Evolutionary conservation across 2,797 vertebrate genomes (phyloP), one percentile per base, ranked within the genome.

Genomic region (Basileuterus tristriatus): DNA sequence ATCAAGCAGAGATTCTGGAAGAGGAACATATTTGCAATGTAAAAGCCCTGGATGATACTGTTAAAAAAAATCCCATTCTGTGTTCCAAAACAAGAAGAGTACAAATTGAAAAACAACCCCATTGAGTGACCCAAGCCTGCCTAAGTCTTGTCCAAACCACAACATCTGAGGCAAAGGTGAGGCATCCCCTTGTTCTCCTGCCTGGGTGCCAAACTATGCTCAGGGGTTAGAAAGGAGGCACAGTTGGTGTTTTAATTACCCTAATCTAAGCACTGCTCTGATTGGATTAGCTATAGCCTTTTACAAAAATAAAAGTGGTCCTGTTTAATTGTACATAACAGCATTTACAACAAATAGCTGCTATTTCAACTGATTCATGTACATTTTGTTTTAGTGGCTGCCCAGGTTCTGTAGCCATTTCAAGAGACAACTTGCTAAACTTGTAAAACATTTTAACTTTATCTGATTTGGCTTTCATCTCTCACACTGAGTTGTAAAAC

Each of bases 381-480:
- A 27, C 19, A 36, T 75, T 64, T 53, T 34, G 47, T 79, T 93
- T 78, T 29, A 69, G 22, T 81, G 64, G 11, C 68, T 85, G 36
- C 15, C n/a, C 46, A 47, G 47, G 21, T 68, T 87, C 65, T 71
- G 37, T 9, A 91, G 30, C 24, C 24, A 34, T 34, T 76, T 68
- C 41, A 60, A 70, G n/a, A 87, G 24, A 83, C 56, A 87, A 47
- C 41, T 79, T 14, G 7, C 68, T 84, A 60, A 87, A 92, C 46
- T 77, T 75, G 71, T 67, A 85, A 76, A 94, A 49, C 58, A 41
- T 55, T 85, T 87, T 78, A 68, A 83, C 43, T 81, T 81, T 60
- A 89, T 47, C 74, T 62, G 78, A 87, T 84, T 93, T 80, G 47
- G 50, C 74, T 82, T 94, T 82, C 75, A 59, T 76, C 49, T 93